Evolutionary conservation across 2,888 invertebrate species (phyloP).

Genomic region (Phortica okadai): DNA sequence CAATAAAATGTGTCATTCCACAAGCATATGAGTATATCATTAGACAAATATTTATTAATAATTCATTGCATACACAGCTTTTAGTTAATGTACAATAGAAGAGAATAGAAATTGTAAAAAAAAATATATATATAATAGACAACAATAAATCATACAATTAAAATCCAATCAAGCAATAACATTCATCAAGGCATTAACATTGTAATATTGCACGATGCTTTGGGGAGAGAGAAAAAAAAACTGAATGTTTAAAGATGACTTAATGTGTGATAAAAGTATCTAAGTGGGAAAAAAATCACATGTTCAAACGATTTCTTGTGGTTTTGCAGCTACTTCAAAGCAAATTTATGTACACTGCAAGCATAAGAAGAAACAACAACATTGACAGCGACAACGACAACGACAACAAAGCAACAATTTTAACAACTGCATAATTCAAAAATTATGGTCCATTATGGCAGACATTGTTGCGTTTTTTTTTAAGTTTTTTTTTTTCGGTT

Average conservation of each 20-base stretch:
- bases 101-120: background rate
- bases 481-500: background rate
- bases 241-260: conserved; percentile 2
- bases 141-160: conserved; percentile 67
- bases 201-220: conserved; percentile 22
- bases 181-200: conserved; percentile 42
- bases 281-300: conserved; percentile 13
- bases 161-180: conserved; percentile 70
- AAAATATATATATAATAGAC: conserved; percentile 27
- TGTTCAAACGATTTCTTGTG: conserved; percentile 19
- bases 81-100: background rate
- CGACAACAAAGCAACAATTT: conserved; percentile 35
- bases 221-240: background rate
- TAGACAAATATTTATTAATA: background rate
- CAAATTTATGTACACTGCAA: conserved; percentile 58
- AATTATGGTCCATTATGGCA: conserved; percentile 32
- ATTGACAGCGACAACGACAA: conserved; percentile 33
- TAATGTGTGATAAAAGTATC: conserved; percentile 8
- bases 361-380: conserved; percentile 36
- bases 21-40: background rate
- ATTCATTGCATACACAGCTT: conserved; percentile 1
- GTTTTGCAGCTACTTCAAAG: conserved; percentile 58
- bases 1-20: background rate
- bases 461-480: conserved; percentile 25
- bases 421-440: conserved; percentile 34